A percentile compares a stretch with the other conserved stretches of the same genome.
phyloP scores from a whole-genome alignment of 2,888 invertebrate genomes.

The Branchipolynoe longqiensis region DNA sequence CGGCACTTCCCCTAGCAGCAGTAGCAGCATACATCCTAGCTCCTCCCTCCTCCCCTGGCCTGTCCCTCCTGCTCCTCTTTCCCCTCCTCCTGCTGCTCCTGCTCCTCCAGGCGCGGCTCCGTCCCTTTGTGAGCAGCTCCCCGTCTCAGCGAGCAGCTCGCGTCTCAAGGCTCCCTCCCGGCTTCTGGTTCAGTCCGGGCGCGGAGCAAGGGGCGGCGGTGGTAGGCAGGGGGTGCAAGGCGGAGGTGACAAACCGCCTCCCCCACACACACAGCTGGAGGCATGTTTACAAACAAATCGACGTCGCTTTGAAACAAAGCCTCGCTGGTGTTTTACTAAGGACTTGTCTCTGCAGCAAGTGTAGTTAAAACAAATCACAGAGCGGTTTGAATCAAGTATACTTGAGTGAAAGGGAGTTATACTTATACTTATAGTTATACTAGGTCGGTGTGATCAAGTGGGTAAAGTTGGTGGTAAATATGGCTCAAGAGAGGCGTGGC shows the following conservation, averaged over 20 bases:
- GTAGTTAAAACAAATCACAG: too few relatives aligned
- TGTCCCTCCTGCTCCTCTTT: background rate
- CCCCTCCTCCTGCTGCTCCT: background rate
- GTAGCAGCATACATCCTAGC: background rate
- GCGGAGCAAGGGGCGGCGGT: background rate
- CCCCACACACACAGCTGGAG: background rate
- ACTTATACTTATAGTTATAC: too few relatives aligned
- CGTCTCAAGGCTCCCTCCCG: background rate
- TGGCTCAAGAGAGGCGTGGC: constrained; percentile 5
- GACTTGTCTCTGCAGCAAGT: too few relatives aligned
- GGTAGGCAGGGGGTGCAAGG: background rate
- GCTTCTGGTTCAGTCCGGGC: constrained; percentile 25
- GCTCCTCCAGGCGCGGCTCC: background rate
- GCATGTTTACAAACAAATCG: background rate
- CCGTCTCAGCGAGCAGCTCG: background rate
- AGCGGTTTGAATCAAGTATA: too few relatives aligned
- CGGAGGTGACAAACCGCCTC: background rate
- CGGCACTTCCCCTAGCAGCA: background rate
- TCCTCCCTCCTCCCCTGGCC: background rate
- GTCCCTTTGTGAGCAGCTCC: too few relatives aligned
- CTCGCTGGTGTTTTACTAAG: too few relatives aligned
- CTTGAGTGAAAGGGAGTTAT: background rate
- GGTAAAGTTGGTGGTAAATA: background rate
- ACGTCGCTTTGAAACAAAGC: background rate
- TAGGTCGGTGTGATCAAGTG: too few relatives aligned